A percentile compares a stretch with the other conserved stretches of the same genome.
Conservation (phyloP, 1,140 invertebrate genomes). For the Papilio polyxenes region DNA sequence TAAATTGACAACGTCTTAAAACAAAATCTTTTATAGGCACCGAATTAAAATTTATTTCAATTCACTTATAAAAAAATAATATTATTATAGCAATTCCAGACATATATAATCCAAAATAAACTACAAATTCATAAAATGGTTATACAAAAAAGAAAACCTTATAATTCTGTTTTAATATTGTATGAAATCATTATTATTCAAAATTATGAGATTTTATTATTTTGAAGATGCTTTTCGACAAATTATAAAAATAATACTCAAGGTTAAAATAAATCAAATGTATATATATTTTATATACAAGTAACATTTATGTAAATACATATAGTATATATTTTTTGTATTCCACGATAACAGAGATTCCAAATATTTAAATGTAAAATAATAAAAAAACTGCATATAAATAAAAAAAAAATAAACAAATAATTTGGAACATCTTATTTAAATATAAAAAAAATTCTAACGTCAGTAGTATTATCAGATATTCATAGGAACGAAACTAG, state of each 20-base stretch:
- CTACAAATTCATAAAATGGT: neutral
- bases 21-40: no score
- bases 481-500: constrained; percentile 12
- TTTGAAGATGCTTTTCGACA: no score
- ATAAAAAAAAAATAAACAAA: neutral
- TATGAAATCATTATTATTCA: neutral
- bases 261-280: neutral
- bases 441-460: neutral
- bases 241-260: neutral
- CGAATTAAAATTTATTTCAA: no score
- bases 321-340: no score
- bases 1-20: no score
- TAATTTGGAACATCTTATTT: neutral
- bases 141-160: neutral
- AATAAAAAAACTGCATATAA: neutral
- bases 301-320: no score
- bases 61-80: no score
- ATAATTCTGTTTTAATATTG: constrained; percentile 8
- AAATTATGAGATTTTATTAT: no score
- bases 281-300: neutral
- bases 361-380: neutral
- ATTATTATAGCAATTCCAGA: no score
- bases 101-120: no score
- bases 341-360: neutral
- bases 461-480: neutral